phyloP scores from a whole-genome alignment of 1,140 invertebrate species.

The Drosophila triauraria region DNA sequence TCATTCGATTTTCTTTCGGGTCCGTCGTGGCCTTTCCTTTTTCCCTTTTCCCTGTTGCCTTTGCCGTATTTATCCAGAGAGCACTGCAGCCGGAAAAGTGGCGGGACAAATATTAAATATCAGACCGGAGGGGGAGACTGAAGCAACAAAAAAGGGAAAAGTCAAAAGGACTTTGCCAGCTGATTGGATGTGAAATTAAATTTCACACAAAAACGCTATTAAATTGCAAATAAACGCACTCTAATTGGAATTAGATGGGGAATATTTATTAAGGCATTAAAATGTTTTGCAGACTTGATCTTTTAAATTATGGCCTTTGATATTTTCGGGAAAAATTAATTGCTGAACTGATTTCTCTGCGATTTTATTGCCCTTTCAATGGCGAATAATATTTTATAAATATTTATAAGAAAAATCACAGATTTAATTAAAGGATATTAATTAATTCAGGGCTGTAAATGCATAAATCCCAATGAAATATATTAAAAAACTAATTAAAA shows the following conservation, averaged over 20 bases:
- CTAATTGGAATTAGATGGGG: slow-evolving; percentile 1
- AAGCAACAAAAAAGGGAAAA: slow-evolving; percentile 25
- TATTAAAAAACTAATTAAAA: slow-evolving; percentile 31
- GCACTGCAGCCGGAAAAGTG: slow-evolving; percentile 48
- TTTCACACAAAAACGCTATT: slow-evolving; percentile 29
- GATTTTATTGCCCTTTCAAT: background rate
- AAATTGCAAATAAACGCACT: background rate
- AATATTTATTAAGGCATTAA: slow-evolving; percentile 6
- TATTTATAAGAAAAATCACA: background rate
- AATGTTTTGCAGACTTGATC: background rate
- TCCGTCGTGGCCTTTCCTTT: slow-evolving; percentile 20
- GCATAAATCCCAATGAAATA: slow-evolving; percentile 8
- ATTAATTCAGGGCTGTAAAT: background rate
- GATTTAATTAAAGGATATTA: background rate
- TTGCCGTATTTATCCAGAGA: slow-evolving; percentile 58
- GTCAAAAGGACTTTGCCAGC: slow-evolving; percentile 12
- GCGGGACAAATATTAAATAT: slow-evolving; percentile 72
- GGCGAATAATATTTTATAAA: background rate
- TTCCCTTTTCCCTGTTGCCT: slow-evolving; percentile 2
- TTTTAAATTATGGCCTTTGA: background rate
- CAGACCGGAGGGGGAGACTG: slow-evolving; percentile 15
- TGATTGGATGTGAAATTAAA: slow-evolving; percentile 67
- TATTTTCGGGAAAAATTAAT: background rate
- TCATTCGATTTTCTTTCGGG: slow-evolving; percentile 52
- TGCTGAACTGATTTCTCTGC: background rate